A percentile compares a stretch with the other conserved stretches of the same genome.
Conservation (phyloP, 2,888 invertebrate genomes). For the Abrostola triplasia region DNA sequence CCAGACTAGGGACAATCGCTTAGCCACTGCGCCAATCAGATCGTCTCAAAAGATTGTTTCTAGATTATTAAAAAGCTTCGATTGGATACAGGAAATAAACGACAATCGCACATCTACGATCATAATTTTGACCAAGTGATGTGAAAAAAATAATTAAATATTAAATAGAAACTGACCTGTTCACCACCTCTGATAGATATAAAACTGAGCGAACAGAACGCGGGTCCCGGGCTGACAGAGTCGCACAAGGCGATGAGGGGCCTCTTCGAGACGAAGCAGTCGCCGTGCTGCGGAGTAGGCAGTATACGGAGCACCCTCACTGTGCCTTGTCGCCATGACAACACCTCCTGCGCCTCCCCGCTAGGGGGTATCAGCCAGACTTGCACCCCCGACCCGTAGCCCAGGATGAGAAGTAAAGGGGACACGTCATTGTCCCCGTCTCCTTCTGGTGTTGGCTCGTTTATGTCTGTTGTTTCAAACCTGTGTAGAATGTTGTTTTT, state of each 20-base stretch:
- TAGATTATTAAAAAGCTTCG: no score
- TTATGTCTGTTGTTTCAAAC: constrained; percentile 96
- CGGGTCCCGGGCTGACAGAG: constrained; percentile 92
- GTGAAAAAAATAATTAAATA: neutral
- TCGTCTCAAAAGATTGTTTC: no score
- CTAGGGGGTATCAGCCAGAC: constrained; percentile 95
- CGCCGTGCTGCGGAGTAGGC: constrained; percentile 93
- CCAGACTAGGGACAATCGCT: no score
- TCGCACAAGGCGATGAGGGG: constrained; percentile 97
- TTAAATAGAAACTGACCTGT: constrained; percentile 85
- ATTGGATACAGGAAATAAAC: no score
- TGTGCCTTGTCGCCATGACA: constrained; percentile 97
- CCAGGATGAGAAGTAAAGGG: constrained; percentile 95
- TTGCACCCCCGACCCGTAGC: constrained; percentile 87
- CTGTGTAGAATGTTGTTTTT: constrained; percentile 64
- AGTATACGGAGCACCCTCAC: constrained; percentile 95
- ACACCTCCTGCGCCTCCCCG: constrained; percentile 97
- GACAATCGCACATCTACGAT: no score
- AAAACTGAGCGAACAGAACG: constrained; percentile 94
- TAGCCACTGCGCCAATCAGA: no score
- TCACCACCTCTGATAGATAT: constrained; percentile 95
- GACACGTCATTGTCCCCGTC: constrained; percentile 92
- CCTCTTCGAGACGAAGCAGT: constrained; percentile 93
- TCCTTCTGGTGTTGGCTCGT: constrained; percentile 92
- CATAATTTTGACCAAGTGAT: no score